Percentiles rank a stretch among this genome's conserved stretches.
Conservation (phyloP, 2,113 vertebrate species). For the Sinosuthora webbiana region DNA sequence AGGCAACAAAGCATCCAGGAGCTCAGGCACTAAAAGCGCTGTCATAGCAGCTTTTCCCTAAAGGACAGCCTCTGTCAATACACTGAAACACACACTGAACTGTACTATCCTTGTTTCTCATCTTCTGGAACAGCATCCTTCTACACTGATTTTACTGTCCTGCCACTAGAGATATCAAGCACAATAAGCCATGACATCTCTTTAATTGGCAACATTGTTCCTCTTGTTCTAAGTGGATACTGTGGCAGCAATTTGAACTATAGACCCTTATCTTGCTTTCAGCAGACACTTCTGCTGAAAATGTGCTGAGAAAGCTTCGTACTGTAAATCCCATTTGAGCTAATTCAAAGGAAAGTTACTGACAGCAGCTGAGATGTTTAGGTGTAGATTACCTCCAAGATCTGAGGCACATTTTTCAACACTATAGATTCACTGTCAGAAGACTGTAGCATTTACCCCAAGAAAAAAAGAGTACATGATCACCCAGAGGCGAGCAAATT, state of each 20-base stretch:
- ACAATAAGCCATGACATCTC: background rate
- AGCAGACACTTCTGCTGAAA: background rate
- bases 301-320: background rate
- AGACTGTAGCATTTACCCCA: background rate
- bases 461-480: conserved; percentile 41
- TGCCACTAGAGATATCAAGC: background rate
- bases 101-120: background rate
- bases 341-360: conserved; percentile 56
- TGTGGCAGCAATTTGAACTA: background rate
- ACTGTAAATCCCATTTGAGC: conserved; percentile 34
- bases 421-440: conserved; percentile 6
- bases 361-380: conserved; percentile 39
- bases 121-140: background rate
- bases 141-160: background rate
- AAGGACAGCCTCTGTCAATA: background rate
- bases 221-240: background rate
- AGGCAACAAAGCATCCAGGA: background rate
- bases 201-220: background rate
- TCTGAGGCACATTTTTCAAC: conserved; percentile 36
- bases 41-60: background rate
- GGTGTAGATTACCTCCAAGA: conserved; percentile 50
- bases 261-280: background rate
- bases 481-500: conserved; percentile 29
- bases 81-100: background rate
- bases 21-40: background rate